A percentile compares a stretch with the other conserved stretches of the same genome.
Evolutionary conservation across 2,113 vertebrate genomes (phyloP).

Genomic region (Salvelinus namaycush): DNA sequence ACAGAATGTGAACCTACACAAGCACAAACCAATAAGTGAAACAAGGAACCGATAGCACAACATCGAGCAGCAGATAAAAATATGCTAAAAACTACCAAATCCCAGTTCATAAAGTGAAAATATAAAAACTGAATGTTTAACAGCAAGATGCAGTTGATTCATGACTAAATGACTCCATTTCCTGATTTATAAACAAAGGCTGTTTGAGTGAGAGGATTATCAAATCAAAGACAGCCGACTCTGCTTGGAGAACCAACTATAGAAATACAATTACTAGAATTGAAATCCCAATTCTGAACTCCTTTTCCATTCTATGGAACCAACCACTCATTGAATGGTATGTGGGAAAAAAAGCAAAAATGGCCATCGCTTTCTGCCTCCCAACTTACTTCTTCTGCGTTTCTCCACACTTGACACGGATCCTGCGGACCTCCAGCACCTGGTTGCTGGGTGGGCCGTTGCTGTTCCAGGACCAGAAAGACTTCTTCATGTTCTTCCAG

Average conservation of each 20-base stretch:
- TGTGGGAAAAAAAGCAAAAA: background rate
- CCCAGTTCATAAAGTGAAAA: background rate
- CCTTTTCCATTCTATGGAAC: too few relatives aligned
- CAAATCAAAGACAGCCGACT: too few relatives aligned
- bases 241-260: too few relatives aligned
- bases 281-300: too few relatives aligned
- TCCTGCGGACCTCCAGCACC: slow-evolving; percentile 81
- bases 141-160: too few relatives aligned
- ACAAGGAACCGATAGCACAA: background rate
- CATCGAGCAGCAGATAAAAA: too few relatives aligned
- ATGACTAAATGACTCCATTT: too few relatives aligned
- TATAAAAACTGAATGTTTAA: background rate
- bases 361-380: background rate
- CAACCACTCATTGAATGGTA: too few relatives aligned
- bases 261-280: too few relatives aligned
- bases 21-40: background rate
- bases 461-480: slow-evolving; percentile 66
- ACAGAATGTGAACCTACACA: slow-evolving; percentile 87
- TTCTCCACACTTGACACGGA: slow-evolving; percentile 92
- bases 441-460: slow-evolving; percentile 21
- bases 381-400: slow-evolving; percentile 87
- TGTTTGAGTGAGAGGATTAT: too few relatives aligned
- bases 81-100: too few relatives aligned
- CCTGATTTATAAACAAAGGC: background rate
- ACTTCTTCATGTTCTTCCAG: slow-evolving; percentile 77